These are phyloP conservation scores for Chitala chitala DNA, from an alignment of 2,113 vertebrate genomes.

Conservation along the genomic window DNA sequence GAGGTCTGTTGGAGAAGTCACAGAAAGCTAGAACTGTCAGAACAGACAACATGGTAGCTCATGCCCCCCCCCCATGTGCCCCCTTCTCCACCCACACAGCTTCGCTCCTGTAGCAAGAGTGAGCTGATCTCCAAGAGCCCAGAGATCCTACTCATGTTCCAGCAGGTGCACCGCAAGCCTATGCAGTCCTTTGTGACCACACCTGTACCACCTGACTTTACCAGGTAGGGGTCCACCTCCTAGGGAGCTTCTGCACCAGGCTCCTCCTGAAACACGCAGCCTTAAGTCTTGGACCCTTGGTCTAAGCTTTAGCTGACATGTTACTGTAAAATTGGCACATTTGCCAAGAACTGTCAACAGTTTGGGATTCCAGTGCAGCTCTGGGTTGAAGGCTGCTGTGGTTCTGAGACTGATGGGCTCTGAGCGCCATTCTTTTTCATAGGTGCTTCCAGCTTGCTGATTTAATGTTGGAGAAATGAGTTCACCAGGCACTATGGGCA, in stretches of 20 bases:
- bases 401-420: background rate
- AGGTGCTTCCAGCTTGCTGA: no score
- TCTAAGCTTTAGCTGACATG: background rate
- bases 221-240: slow-evolving; percentile 64
- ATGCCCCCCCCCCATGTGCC: no score
- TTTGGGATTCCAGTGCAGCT: no score
- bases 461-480: no score
- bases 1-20: no score
- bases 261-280: background rate
- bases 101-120: slow-evolving; percentile 96
- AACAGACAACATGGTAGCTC: no score
- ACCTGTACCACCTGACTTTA: slow-evolving; percentile 96
- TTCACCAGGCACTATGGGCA: no score
- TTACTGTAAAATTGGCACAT: background rate
- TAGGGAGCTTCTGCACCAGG: background rate
- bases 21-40: no score
- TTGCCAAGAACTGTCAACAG: background rate
- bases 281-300: no score
- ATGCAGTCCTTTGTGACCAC: slow-evolving; percentile 99
- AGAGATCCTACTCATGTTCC: slow-evolving; percentile 98
- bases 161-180: slow-evolving; percentile 95
- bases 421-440: background rate
- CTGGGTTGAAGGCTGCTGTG: no score
- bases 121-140: slow-evolving; percentile 94
- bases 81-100: slow-evolving; percentile 53